Percentiles rank a stretch among this genome's conserved stretches.
Evolutionary conservation across 2,113 vertebrate genomes (phyloP).

Genomic region (Eclectus roratus): DNA sequence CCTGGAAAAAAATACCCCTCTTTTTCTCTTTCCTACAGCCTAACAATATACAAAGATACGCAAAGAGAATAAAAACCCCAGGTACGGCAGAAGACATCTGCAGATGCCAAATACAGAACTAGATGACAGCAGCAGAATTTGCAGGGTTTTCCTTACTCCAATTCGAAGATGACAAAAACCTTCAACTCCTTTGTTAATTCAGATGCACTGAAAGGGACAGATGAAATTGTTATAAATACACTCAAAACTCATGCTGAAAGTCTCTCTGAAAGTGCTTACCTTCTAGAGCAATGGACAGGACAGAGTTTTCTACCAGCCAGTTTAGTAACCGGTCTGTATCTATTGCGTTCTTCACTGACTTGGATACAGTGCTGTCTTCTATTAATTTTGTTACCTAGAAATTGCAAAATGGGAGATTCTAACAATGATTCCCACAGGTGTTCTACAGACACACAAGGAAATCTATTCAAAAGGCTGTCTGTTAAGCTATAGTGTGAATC

Average conservation of each 20-base stretch:
- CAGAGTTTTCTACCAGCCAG: slow-evolving; percentile 98
- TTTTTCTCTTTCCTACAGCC: background rate
- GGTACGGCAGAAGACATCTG: background rate
- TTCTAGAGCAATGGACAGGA: slow-evolving; percentile 96
- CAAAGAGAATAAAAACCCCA: background rate
- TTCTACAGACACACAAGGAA: background rate
- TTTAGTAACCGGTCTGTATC: slow-evolving; percentile 94
- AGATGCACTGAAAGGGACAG: background rate
- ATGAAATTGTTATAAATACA: background rate
- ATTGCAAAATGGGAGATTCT: slow-evolving; percentile 5
- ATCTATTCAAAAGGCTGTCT: background rate
- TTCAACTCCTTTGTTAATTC: background rate
- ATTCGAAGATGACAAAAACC: background rate
- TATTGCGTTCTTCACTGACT: slow-evolving; percentile 97
- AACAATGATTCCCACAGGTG: background rate
- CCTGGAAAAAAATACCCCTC: background rate
- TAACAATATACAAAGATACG: background rate
- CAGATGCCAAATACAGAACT: background rate
- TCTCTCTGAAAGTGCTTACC: slow-evolving; percentile 73
- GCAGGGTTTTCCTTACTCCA: background rate
- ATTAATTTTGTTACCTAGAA: slow-evolving; percentile 95
- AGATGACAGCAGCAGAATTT: background rate
- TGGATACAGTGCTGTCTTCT: slow-evolving; percentile 97
- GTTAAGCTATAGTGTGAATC: background rate
- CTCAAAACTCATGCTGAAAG: background rate